Evolutionary conservation across 2,113 vertebrate genomes (phyloP).

Genomic region (Sceloporus tristichus): DNA sequence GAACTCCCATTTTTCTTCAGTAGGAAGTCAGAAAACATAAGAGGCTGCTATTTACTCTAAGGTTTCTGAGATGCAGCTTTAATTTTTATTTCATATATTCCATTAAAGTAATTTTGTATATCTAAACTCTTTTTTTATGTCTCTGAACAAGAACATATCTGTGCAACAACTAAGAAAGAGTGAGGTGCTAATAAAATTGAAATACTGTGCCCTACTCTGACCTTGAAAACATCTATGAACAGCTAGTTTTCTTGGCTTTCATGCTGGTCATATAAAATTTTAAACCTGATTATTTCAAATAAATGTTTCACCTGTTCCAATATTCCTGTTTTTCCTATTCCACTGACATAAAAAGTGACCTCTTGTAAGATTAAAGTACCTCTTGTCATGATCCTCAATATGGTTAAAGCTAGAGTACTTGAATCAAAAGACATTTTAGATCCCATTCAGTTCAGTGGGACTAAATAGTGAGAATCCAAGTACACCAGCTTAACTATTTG

Average conservation of each 20-base stretch:
- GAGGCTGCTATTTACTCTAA: neutral
- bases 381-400: neutral
- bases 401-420: slow-evolving; percentile 9
- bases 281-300: slow-evolving; percentile 43
- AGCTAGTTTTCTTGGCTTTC: neutral
- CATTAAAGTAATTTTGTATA: slow-evolving; percentile 21
- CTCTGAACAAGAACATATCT: slow-evolving; percentile 13
- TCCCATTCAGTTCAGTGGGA: neutral
- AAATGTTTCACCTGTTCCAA: slow-evolving; percentile 35
- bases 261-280: neutral
- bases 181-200: neutral
- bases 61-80: neutral
- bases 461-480: neutral
- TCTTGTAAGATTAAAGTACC: slow-evolving; percentile 66
- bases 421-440: neutral
- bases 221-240: neutral
- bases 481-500: slow-evolving; percentile 7
- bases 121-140: neutral
- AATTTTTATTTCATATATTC: neutral
- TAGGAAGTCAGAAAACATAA: slow-evolving; percentile 10
- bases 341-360: slow-evolving; percentile 58
- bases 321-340: slow-evolving; percentile 25
- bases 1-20: neutral
- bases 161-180: slow-evolving; percentile 52
- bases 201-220: neutral